These are phyloP conservation scores for Diprion similis DNA, from an alignment of 1,140 invertebrate genomes.

Conservation along the genomic window DNA sequence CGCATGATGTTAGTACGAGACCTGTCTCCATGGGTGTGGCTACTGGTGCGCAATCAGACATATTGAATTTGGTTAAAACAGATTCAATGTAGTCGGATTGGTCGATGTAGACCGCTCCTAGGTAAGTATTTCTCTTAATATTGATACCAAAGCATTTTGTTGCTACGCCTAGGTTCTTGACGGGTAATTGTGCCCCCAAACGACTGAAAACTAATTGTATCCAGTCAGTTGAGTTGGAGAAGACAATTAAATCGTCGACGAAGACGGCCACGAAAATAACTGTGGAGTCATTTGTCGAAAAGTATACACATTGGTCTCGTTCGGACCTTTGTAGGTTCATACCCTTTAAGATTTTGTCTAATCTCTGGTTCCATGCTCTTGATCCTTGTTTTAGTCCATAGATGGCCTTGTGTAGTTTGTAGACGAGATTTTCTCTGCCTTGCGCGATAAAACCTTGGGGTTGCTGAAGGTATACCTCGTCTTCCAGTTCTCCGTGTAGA, in stretches of 20 bases:
- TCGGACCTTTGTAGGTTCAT: no score
- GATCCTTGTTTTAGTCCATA: no score
- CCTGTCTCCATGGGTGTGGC: slow-evolving; percentile 8
- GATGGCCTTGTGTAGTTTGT: slow-evolving; percentile 44
- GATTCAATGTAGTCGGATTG: slow-evolving; percentile 12
- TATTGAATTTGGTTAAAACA: slow-evolving; percentile 30
- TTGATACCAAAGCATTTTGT: slow-evolving; percentile 32
- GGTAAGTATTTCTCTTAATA: slow-evolving; percentile 20
- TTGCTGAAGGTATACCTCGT: slow-evolving; percentile 47
- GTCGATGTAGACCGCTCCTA: background rate
- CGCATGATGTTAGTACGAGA: background rate
- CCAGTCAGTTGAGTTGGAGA: slow-evolving; percentile 28
- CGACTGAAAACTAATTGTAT: no score
- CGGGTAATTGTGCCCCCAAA: slow-evolving; percentile 27
- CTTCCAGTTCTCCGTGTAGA: slow-evolving; percentile 49
- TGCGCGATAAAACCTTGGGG: slow-evolving; percentile 37
- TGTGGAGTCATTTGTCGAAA: slow-evolving; percentile 21
- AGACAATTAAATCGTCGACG: slow-evolving; percentile 50
- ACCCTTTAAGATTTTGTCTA: no score
- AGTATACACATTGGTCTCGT: slow-evolving; percentile 46
- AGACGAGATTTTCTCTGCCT: slow-evolving; percentile 35
- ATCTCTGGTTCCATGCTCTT: no score
- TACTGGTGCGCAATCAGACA: background rate
- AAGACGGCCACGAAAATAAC: slow-evolving; percentile 38
- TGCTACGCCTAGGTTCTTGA: slow-evolving; percentile 33